phyloP scores from a whole-genome alignment of 2,888 invertebrate genomes.

The Hyppa rectilinea region DNA sequence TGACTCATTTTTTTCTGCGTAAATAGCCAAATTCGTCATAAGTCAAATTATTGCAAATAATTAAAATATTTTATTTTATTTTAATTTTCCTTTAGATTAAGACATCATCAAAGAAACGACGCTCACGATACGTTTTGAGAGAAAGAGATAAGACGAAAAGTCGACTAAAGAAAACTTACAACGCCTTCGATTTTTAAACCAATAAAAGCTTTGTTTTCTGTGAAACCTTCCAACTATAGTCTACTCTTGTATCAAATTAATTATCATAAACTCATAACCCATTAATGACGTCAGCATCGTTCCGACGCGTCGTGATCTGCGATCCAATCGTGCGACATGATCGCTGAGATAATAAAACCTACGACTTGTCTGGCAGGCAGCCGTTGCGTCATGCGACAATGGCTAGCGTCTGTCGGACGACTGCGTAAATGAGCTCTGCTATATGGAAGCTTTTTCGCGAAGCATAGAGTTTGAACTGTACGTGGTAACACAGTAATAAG shows the following conservation, averaged over 20 bases:
- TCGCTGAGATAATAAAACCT: conserved; percentile 47
- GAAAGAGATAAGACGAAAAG: background rate
- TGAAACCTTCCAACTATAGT: background rate
- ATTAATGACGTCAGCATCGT: conserved; percentile 39
- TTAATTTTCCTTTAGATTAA: background rate
- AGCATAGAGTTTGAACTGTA: background rate
- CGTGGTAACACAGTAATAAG: background rate
- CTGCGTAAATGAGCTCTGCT: conserved; percentile 21
- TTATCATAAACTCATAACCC: conserved; percentile 20
- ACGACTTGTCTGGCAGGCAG: conserved; percentile 32
- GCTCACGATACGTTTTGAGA: background rate
- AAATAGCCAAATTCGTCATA: background rate
- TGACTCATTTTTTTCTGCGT: background rate
- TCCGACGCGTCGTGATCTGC: conserved; percentile 42
- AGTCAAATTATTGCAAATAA: no score
- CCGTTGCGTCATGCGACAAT: conserved; percentile 46
- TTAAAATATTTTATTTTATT: no score
- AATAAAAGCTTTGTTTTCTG: background rate
- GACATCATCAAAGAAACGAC: background rate
- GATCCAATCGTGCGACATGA: conserved; percentile 45
- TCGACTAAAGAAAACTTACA: background rate
- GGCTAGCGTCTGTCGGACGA: conserved; percentile 27
- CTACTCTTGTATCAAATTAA: conserved; percentile 15
- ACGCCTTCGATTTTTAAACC: conserved; percentile 3
- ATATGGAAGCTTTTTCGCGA: background rate